Percentiles rank a stretch among this genome's conserved stretches.
Evolutionary conservation across 1,140 invertebrate genomes (phyloP).

Genomic region (Drosophila chauvacae): DNA sequence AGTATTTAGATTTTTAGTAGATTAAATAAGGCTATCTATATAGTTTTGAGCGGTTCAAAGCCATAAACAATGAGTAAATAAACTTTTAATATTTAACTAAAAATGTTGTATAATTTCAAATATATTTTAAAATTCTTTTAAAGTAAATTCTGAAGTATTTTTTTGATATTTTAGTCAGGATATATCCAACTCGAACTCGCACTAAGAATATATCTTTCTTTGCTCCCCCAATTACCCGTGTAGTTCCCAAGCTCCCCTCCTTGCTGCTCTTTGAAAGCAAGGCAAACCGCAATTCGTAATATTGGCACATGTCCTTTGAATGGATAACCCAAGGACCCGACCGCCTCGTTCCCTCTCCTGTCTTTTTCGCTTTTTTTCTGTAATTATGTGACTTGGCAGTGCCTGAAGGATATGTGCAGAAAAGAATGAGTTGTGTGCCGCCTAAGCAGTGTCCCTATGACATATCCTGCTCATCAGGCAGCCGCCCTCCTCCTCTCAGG

Average conservation of each 20-base stretch:
- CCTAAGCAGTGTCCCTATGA: conserved; percentile 38
- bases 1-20: neutral
- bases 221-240: neutral
- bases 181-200: neutral
- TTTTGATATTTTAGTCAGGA: too few species aligned
- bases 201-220: neutral
- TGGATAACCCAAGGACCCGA: conserved; percentile 22
- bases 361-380: conserved; percentile 22
- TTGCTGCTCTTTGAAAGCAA: conserved; percentile 15
- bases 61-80: too few species aligned
- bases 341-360: neutral
- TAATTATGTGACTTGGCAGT: conserved; percentile 72
- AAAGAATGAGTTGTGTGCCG: conserved; percentile 23
- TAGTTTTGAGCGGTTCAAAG: neutral
- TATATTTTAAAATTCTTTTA: neutral
- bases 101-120: too few species aligned
- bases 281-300: conserved; percentile 72
- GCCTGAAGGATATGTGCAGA: conserved; percentile 25
- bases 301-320: conserved; percentile 79
- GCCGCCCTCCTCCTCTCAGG: neutral
- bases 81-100: neutral
- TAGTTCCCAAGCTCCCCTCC: neutral
- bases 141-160: neutral
- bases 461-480: neutral
- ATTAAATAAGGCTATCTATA: neutral